Percentiles rank a stretch among this genome's conserved stretches.
Evolutionary conservation across 2,888 invertebrate species (phyloP).

Genomic region (Pollenia griseotomentosa): DNA sequence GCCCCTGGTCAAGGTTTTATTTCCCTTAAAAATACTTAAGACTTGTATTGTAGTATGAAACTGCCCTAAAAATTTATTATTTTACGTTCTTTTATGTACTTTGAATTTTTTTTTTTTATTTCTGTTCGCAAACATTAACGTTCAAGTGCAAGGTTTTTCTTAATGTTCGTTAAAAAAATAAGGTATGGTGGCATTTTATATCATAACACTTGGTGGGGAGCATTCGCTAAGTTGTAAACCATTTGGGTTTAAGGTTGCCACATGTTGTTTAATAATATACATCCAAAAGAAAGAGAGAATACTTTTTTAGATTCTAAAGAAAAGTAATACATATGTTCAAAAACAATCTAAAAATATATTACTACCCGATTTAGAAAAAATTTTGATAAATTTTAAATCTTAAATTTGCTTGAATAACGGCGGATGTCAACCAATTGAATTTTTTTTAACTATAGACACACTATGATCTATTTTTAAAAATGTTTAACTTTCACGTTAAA

Average conservation of each 20-base stretch:
- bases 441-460: no score
- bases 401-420: no score
- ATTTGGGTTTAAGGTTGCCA: conserved; percentile 30
- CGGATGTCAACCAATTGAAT: no score
- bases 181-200: background rate
- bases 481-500: no score
- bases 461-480: no score
- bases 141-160: conserved; percentile 67
- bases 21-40: no score
- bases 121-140: background rate
- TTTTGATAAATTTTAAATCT: no score
- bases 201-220: conserved; percentile 21
- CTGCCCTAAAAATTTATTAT: background rate
- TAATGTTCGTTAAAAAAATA: conserved; percentile 2
- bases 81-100: conserved; percentile 36
- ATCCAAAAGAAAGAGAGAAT: background rate
- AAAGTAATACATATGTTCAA: no score
- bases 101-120: conserved; percentile 45
- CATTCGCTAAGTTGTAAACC: conserved; percentile 4
- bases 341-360: no score
- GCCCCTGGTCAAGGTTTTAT: no score
- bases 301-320: background rate
- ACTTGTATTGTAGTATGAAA: background rate
- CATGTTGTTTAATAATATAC: background rate
- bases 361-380: no score